Base-by-base conservation (phyloP, 1,140 invertebrate species). In the Pseudachorutes palmiensis region DNA sequence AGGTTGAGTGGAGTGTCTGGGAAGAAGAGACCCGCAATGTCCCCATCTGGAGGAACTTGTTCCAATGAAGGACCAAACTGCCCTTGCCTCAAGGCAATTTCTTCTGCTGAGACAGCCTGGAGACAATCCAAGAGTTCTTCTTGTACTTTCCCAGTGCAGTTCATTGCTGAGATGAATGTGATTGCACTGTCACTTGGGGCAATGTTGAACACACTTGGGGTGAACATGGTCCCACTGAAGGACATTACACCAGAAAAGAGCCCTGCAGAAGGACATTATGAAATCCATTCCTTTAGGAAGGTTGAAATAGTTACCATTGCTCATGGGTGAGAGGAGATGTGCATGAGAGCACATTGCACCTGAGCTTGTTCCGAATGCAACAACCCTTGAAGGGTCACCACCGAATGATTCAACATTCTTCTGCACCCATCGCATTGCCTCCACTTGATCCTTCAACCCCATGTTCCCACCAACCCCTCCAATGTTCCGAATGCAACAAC, bases 401-500 rank as follows among this genome's bases (percentile, higher is more conserved):
- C 48, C 48, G 30, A 60, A 69, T 2, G 1, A n/a, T 2, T 16
- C 32, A 60, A 71, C 66, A 31, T 71, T 68, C 41, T 66, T 36
- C 22, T 62, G 48, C 1, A 68, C 61, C 66, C 66, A 71, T 55
- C 32, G n/a, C 9, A 71, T 58, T 9, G 62, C 62, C 31, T 57
- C 26, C 26, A 49, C 33, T 30, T 65, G 41, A 49, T 71, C 70
- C 26, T 66, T 64, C 12, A 70, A 31, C 1, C 68, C 70, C 2
- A 26, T 41, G 36, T 72, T 72, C 16, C 70, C 70, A 9, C 36
- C 19, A 9, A 64, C 59, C 22, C 1, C 14, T 29, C 12, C 32
- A 16, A 22, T 9, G 36, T 70, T 65, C 2, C 69, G n/a, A 68
- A 64, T 36, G 41, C n/a, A 14, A 33, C 41, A 29, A 68, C 41